Conservation (phyloP, 2,888 invertebrate genomes). For the Alloplasta piceator region DNA sequence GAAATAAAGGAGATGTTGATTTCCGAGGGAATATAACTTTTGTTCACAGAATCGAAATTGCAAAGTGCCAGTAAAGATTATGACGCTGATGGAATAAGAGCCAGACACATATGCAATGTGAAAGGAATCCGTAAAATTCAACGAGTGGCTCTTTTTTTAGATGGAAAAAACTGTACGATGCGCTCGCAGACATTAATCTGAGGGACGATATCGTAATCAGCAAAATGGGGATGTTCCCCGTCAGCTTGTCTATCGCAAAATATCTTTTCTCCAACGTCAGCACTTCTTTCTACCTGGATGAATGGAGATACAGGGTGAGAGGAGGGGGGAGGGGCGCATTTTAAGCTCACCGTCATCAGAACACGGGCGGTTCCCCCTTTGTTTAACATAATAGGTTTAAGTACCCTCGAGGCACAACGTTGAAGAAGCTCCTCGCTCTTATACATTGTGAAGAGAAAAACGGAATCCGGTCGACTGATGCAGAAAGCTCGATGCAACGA, state of each 20-base stretch:
- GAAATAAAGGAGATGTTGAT: too few species aligned
- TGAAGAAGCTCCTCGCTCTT: constrained; percentile 21
- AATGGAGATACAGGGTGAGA: not conserved
- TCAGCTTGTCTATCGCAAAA: constrained; percentile 38
- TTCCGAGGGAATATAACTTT: not conserved
- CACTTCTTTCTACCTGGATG: constrained; percentile 30
- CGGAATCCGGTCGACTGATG: constrained; percentile 36
- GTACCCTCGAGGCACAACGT: constrained; percentile 33
- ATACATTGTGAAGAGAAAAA: not conserved
- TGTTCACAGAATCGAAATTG: not conserved
- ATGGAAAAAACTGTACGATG: too few species aligned
- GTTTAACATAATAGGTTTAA: constrained; percentile 62
- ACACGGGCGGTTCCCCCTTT: constrained; percentile 53
- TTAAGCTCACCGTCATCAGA: constrained; percentile 28
- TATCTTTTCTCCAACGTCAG: constrained; percentile 51
- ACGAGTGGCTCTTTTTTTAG: not conserved
- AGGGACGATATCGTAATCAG: constrained; percentile 28
- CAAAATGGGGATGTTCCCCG: constrained; percentile 8
- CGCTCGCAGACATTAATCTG: not conserved
- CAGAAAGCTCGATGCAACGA: constrained; percentile 22
- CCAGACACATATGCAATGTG: not conserved
- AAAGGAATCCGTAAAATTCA: not conserved
- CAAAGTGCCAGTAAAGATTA: not conserved
- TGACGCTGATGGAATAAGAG: not conserved
- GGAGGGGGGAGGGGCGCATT: constrained; percentile 15